Base-by-base conservation (phyloP, 2,113 vertebrate genomes). In the Octodon degus region DNA sequence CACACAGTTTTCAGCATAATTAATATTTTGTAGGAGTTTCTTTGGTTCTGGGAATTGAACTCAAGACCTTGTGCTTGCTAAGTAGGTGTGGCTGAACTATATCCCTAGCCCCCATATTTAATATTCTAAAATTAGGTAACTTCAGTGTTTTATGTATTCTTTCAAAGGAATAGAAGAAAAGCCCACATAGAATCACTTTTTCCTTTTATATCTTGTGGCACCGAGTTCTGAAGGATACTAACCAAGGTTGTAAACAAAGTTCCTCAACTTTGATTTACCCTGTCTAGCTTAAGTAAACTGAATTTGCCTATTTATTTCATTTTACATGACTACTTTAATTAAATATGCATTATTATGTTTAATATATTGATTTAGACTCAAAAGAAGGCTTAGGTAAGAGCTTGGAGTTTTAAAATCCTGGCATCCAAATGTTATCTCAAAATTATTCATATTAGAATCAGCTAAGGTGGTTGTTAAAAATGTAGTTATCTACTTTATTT, bases 401-500 rank as follows among this genome's bases (percentile, higher is more conserved):
- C 20, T 81, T 93, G 40, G 37, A 74, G 74, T 63, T 32, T 77
- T 96, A 43, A 74, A 83, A 55, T 83, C 55, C 72, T 96, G 65
- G 55, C 90, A 87, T 43, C 13, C 77, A 37, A 92, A 85, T 92
- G 37, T 70, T 55, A 87, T 90, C n/a, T 95, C 53, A 86, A 91
- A 97, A 88, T 17, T 55, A 40, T 92, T 90, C 83, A 68, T 62
- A 50, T 95, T 84, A 87, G 50, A 90, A 85, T 92, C 47, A 91
- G n/a, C n/a, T 85, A 83, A 34, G 19, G 1, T 90, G 50, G 37
- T 89, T 85, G 43, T 67, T 92, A 47, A 68, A 93, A 89, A 86
- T 62, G 89, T 92, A 74, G 25, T 95, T 88, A 90, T 76, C 79
- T 24, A 19, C 76, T 60, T 90, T 86, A 34, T 24, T 76, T 91